These are phyloP conservation scores for Zoanthus sansibaricus DNA, from an alignment of 92 coral and sea anemone species.

Conservation along the genomic window DNA sequence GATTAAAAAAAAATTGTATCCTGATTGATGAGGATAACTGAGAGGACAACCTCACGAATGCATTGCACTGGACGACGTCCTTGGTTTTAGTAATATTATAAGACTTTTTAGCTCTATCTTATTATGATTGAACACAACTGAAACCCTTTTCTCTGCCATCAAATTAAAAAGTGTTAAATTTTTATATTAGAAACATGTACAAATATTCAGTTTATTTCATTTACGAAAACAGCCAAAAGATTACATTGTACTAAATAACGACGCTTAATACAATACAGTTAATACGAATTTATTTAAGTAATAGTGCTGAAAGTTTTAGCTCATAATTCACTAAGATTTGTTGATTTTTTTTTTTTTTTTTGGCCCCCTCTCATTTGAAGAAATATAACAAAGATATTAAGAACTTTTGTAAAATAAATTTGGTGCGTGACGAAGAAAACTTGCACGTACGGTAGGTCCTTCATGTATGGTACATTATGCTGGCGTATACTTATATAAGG, in stretches of 20 bases:
- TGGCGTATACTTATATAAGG: too few relatives aligned
- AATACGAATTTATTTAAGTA: neutral
- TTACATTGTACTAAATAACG: neutral
- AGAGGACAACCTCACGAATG: slow-evolving; percentile 14
- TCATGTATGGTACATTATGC: too few relatives aligned
- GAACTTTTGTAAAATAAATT: neutral
- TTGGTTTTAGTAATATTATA: neutral
- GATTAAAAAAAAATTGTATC: neutral
- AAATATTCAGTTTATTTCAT: neutral
- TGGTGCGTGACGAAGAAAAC: neutral
- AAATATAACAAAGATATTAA: neutral
- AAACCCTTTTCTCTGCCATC: neutral
- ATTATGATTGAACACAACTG: neutral
- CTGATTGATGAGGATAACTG: neutral
- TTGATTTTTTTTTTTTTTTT: neutral
- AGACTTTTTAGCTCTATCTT: neutral
- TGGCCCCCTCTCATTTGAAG: neutral
- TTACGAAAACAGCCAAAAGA: slow-evolving; percentile 8
- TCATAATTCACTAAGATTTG: slow-evolving; percentile 4
- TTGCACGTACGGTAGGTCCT: neutral
- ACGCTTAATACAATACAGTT: neutral
- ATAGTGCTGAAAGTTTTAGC: slow-evolving; percentile 2
- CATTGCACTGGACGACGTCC: neutral
- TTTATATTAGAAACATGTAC: neutral
- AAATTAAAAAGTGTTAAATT: slow-evolving; percentile 5